phyloP scores from a whole-genome alignment of 2,797 vertebrate species.

The Sebastolobus alascanus region DNA sequence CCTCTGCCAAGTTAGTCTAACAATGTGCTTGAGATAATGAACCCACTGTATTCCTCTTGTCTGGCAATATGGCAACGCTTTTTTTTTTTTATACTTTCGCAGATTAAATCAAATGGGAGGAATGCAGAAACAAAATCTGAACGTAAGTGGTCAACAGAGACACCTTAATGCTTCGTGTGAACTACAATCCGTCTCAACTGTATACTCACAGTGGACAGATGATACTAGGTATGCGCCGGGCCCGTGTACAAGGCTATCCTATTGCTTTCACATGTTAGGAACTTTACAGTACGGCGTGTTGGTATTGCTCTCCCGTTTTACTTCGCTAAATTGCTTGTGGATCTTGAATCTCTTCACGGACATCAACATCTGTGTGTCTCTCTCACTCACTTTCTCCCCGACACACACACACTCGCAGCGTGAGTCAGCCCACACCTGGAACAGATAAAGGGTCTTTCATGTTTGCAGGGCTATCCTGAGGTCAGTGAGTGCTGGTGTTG shows the following conservation, averaged over 20 bases:
- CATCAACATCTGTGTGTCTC: slow-evolving; percentile 68
- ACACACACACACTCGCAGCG: slow-evolving; percentile 59
- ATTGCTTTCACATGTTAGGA: slow-evolving; percentile 63
- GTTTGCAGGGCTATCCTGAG: slow-evolving; percentile 83
- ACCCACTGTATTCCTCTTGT: not conserved
- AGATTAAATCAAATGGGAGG: slow-evolving; percentile 31
- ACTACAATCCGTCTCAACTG: slow-evolving; percentile 34
- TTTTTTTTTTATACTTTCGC: not conserved
- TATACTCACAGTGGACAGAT: slow-evolving; percentile 24
- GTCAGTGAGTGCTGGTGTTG: slow-evolving; percentile 84
- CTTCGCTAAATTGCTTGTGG: slow-evolving; percentile 64
- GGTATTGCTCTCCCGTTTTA: slow-evolving; percentile 60
- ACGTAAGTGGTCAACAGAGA: slow-evolving; percentile 16
- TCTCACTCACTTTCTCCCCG: slow-evolving; percentile 50
- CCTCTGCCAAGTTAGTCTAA: not conserved
- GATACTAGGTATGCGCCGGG: slow-evolving; percentile 31
- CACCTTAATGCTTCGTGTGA: slow-evolving; percentile 12
- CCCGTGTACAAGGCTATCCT: slow-evolving; percentile 30
- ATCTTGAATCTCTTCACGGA: slow-evolving; percentile 66
- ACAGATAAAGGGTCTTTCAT: slow-evolving; percentile 88
- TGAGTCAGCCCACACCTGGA: slow-evolving; percentile 85
- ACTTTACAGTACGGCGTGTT: slow-evolving; percentile 48
- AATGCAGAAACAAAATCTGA: slow-evolving; percentile 32
- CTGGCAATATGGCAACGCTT: not conserved
- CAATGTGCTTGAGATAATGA: not conserved